Conservation (phyloP, 2,888 invertebrate species). For the Parnassius mnemosyne region DNA sequence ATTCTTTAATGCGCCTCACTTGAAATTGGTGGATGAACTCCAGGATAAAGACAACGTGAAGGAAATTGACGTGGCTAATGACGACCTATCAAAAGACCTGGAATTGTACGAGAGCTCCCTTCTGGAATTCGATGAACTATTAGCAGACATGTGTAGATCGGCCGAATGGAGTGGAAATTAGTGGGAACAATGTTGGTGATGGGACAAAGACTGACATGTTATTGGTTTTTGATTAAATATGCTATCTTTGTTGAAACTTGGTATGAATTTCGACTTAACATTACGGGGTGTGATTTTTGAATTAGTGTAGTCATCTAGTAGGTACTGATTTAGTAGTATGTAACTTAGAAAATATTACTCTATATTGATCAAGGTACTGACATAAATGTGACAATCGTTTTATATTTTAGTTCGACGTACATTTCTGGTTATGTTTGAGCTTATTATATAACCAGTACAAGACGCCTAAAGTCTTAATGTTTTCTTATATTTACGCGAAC, state of each 20-base stretch:
- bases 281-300: slow-evolving; percentile 21
- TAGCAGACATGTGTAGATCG: slow-evolving; percentile 85
- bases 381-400: too few species aligned
- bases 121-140: slow-evolving; percentile 87
- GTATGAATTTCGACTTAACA: slow-evolving; percentile 18
- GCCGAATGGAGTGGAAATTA: slow-evolving; percentile 81
- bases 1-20: slow-evolving; percentile 85
- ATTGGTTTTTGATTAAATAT: slow-evolving; percentile 31
- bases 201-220: slow-evolving; percentile 41
- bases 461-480: too few species aligned
- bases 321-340: slow-evolving; percentile 1
- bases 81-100: slow-evolving; percentile 85
- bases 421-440: too few species aligned
- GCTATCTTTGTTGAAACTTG: slow-evolving; percentile 24
- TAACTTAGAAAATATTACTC: slow-evolving; percentile 8
- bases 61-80: slow-evolving; percentile 58
- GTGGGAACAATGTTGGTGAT: slow-evolving; percentile 39
- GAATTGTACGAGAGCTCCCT: slow-evolving; percentile 87
- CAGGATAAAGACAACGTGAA: slow-evolving; percentile 37
- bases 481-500: too few species aligned
- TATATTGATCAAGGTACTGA: neutral
- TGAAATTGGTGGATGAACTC: slow-evolving; percentile 56
- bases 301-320: slow-evolving; percentile 4
- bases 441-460: too few species aligned
- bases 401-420: too few species aligned